These are phyloP conservation scores for Bothrops jararaca DNA, from an alignment of 2,113 vertebrate genomes.

Conservation along the genomic window DNA sequence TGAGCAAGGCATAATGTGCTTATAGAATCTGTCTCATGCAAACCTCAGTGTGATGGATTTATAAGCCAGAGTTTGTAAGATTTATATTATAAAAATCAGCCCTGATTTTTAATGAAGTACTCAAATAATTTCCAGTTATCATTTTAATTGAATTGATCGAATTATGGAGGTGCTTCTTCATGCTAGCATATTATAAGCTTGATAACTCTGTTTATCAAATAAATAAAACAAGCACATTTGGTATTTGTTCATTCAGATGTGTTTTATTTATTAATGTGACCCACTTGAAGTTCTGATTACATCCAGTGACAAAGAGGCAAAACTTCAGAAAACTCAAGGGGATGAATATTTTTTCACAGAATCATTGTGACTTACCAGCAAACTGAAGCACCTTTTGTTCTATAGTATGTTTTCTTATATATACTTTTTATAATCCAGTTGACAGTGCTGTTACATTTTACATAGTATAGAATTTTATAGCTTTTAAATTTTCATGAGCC, in stretches of 20 bases:
- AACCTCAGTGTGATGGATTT: background rate
- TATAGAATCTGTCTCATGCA: background rate
- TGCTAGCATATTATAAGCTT: background rate
- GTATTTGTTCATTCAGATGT: background rate
- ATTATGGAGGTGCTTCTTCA: background rate
- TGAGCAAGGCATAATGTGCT: background rate
- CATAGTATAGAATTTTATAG: constrained; percentile 51
- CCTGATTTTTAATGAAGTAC: background rate
- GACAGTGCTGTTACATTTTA: constrained; percentile 52
- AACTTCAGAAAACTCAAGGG: background rate
- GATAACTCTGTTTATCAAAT: background rate
- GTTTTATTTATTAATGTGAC: background rate
- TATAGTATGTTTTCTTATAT: constrained; percentile 36
- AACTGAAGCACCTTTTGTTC: background rate
- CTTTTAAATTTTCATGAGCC: constrained; percentile 66
- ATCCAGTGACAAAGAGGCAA: background rate
- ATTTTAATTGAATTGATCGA: background rate
- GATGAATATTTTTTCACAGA: background rate
- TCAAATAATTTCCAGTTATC: background rate
- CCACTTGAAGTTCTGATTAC: background rate
- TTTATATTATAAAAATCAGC: background rate
- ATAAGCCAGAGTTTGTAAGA: background rate
- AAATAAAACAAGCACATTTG: background rate
- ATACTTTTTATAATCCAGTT: constrained; percentile 46
- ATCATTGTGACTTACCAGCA: background rate